Base-by-base conservation (phyloP, 53 echinoderm and acorn worm species). In the Paelopatides confundens region DNA sequence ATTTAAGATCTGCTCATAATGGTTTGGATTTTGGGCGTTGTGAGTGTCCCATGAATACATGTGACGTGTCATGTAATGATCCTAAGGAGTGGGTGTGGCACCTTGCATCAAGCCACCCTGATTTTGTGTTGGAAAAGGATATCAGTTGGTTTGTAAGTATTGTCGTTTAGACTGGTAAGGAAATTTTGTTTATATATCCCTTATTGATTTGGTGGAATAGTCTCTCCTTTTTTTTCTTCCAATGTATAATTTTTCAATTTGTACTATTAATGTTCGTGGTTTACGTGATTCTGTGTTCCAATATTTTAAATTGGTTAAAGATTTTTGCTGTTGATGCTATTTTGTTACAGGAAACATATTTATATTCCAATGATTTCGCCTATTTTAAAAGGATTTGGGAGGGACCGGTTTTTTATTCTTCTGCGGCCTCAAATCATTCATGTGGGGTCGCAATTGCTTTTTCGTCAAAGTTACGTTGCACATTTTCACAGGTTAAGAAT, bases 361-460 rank as follows among this genome's bases (percentile, higher is more conserved):
- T 70, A n/a, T 10, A 2, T 70, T 33, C 71, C 11, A n/a, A 70
- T 33, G 36, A 70, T 34, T 70, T 70, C n/a, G 23, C 35, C 7
- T 34, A 23, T 23, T 70, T 70, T 37, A 31, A 70, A 31, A 32
- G 35, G 11, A 35, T 34, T n/a, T 70, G 71, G 71, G 35, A 70
- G n/a, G 71, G 71, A 37, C 71, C 71, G n/a, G 71, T 70, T 15
- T 70, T 34, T 38, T 70, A 34, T 33, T 34, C 71, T 3, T 11
- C 36, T 34, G 36, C 15, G 2, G 10, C n/a, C 14, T 33, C 71
- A 2, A 14, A 70, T 70, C 71, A 70, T 35, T 70, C 71, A 3
- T 31, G 36, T 31, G 71, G 71, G 1, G 71, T 70, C 1, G 71
- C 34, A 2, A 70, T 70, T 70, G 71, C 71, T 38, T 35, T 70